Base-by-base conservation (phyloP, 2,113 vertebrate species). In the Seriola rivoliana region DNA sequence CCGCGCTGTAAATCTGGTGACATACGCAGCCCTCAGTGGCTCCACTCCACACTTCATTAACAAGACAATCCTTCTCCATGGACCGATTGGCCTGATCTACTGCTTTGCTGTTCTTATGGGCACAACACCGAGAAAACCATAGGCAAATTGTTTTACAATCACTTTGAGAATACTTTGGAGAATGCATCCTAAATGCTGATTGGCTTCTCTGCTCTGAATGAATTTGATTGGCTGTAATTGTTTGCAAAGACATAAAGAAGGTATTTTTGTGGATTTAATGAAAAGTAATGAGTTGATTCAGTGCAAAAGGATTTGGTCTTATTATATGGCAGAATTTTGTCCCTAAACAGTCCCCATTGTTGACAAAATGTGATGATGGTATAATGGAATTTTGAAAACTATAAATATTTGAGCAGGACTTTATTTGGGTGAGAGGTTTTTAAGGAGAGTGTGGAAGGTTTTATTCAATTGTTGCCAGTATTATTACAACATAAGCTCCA, bases 41-140 rank as follows among this genome's bases (percentile, higher is more conserved):
- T 80, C 78, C 73, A 59, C 84, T 89, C 75, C 55, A 79, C 92
- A 92, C 91, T 93, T 93, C 93, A 94, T 94, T 93, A 93, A 81
- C 76, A 62, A 91, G 83, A 90, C 91, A 81, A 87, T 83, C 59
- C 80, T 85, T 78, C 91, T 93, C 92, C 9, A 36, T 46, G 70
- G 88, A 80, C 84, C 88, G 2, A 79, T 91, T 84, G 82, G 76
- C 54, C 75, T 84, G 83, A 77, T 89, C 68, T 78, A 76, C 69
- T 40, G 17, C 73, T 42, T 40, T 4, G 13, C 70, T 62, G 40
- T 48, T 84, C 71, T 58, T 62, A 75, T 29, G 60, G 71, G 48
- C 50, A 42, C 48, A 5, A 54, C 10, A 2, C 14, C 16, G 3
- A 48, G 34, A 84, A 88, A 80, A 90, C 54, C 32, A 71, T 59